phyloP scores from a whole-genome alignment of 2,797 vertebrate species.

The Anisognathus igniventris region DNA sequence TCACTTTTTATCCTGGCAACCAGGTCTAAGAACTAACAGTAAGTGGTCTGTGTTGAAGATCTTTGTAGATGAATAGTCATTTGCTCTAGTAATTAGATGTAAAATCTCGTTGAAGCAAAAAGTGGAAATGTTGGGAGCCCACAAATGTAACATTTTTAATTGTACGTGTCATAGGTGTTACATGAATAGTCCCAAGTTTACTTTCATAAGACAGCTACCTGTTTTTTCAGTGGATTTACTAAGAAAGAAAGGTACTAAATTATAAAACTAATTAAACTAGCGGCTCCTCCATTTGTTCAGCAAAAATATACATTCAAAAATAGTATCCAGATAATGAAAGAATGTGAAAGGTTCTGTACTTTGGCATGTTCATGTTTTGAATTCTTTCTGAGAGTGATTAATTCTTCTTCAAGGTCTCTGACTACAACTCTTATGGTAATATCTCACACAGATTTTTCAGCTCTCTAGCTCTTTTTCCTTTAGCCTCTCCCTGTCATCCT shows the following conservation, averaged over 20 bases:
- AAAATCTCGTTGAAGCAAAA: background rate
- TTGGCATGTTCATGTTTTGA: background rate
- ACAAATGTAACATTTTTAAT: slow-evolving; percentile 16
- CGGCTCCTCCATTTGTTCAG: background rate
- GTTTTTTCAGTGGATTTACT: background rate
- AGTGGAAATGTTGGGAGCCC: background rate
- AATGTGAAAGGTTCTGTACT: background rate
- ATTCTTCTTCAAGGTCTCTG: background rate
- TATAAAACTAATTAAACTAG: background rate
- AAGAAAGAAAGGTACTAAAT: background rate
- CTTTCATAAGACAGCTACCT: background rate
- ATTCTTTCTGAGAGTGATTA: background rate
- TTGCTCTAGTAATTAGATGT: slow-evolving; percentile 44
- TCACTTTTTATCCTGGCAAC: background rate
- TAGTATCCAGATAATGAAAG: background rate
- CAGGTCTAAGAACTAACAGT: background rate
- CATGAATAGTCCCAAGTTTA: background rate
- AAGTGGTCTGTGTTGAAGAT: slow-evolving; percentile 9
- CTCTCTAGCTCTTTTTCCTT: background rate
- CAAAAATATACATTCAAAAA: background rate
- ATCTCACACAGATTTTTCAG: background rate
- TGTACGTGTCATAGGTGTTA: background rate
- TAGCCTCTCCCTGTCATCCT: background rate
- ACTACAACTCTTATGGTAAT: background rate
- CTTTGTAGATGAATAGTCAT: background rate